Percentiles rank a stretch among this genome's conserved stretches.
phyloP scores from a whole-genome alignment of 1,140 invertebrate species.

The Dendrolimus punctatus region DNA sequence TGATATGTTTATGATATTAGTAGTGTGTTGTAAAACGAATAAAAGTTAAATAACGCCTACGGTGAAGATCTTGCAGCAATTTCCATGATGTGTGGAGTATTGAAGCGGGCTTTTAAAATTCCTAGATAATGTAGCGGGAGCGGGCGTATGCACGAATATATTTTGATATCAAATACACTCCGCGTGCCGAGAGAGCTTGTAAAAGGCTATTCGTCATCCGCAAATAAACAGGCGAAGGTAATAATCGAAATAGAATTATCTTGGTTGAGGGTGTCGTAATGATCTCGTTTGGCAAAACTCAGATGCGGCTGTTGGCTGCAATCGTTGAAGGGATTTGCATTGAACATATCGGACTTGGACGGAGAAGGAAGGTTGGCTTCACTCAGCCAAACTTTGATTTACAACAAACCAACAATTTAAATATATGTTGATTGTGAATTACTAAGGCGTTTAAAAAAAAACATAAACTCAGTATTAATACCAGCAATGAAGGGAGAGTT shows the following conservation, averaged over 20 bases:
- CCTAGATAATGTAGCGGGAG: constrained; percentile 62
- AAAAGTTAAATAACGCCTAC: not conserved
- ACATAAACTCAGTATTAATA: no score
- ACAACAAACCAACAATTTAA: no score
- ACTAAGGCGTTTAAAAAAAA: no score
- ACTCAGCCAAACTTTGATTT: constrained; percentile 5
- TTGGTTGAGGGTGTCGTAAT: constrained; percentile 56
- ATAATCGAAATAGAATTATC: constrained; percentile 69
- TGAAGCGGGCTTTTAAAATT: constrained; percentile 67
- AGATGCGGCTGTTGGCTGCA: constrained; percentile 33
- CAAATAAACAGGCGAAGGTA: constrained; percentile 67
- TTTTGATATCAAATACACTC: constrained; percentile 17
- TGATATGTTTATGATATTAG: no score
- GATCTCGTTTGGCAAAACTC: constrained; percentile 54
- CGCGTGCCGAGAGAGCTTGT: constrained; percentile 24
- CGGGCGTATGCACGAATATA: constrained; percentile 39
- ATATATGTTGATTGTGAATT: no score
- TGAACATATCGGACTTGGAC: constrained; percentile 28
- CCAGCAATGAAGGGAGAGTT: no score
- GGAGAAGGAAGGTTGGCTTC: constrained; percentile 3
- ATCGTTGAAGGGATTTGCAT: constrained; percentile 33
- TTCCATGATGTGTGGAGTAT: constrained; percentile 16
- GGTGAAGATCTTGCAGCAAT: constrained; percentile 1
- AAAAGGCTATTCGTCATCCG: constrained; percentile 61
- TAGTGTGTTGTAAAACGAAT: no score